A percentile compares a stretch with the other conserved stretches of the same genome.
These are phyloP conservation scores for Tapirus terrestris DNA, from an alignment of 2,113 vertebrate genomes.

Conservation along the genomic window DNA sequence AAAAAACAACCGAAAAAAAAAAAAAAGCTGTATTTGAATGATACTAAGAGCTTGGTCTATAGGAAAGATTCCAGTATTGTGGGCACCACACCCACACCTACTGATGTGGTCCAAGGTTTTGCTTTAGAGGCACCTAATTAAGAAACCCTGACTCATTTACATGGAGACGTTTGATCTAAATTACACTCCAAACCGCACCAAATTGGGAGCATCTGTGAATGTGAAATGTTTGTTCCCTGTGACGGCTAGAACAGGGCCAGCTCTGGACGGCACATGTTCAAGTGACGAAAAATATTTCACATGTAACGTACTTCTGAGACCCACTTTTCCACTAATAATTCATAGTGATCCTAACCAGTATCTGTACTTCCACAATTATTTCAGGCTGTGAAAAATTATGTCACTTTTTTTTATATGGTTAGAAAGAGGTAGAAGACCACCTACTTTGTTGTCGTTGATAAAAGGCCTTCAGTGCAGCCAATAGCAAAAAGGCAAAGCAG, in stretches of 20 bases:
- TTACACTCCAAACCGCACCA: conserved; percentile 99
- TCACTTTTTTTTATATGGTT: conserved; percentile 79
- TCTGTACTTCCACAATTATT: conserved; percentile 87
- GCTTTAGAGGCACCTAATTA: conserved; percentile 98
- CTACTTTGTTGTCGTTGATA: conserved; percentile 74
- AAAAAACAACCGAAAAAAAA: conserved; percentile 68
- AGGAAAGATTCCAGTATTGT: conserved; percentile 90
- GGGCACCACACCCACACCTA: conserved; percentile 95
- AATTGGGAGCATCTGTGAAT: conserved; percentile 99
- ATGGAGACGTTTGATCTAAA: conserved; percentile 99
- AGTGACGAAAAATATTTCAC: conserved; percentile 96
- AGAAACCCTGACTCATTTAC: conserved; percentile 99
- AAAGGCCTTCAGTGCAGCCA: conserved; percentile 51
- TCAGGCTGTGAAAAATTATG: conserved; percentile 86
- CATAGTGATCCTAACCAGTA: conserved; percentile 90
- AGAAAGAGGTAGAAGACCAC: conserved; percentile 71
- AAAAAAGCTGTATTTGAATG: conserved; percentile 80
- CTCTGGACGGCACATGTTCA: conserved; percentile 98
- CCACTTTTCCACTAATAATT: conserved; percentile 93
- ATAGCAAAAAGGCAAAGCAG: conserved; percentile 63
- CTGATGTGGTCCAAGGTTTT: conserved; percentile 95
- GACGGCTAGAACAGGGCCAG: conserved; percentile 89
- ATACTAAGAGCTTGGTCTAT: conserved; percentile 85
- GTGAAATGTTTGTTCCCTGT: conserved; percentile 94
- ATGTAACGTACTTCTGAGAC: conserved; percentile 94